phyloP scores from a whole-genome alignment of 2,888 invertebrate genomes.

The Strigamia crassipes region DNA sequence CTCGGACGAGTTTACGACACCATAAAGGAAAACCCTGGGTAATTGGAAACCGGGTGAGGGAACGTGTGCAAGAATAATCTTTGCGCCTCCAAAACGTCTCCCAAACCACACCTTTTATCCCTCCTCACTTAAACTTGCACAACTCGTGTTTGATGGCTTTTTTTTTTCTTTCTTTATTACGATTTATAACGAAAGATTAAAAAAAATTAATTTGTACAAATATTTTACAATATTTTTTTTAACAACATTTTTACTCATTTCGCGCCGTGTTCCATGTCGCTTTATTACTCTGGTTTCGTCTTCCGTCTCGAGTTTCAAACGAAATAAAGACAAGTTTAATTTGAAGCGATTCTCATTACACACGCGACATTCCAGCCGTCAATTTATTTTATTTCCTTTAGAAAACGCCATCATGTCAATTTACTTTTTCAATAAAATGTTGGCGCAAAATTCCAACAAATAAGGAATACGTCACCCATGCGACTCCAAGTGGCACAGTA shows the following conservation, averaged over 20 bases:
- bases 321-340: background rate
- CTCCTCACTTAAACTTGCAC: background rate
- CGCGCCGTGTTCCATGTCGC: too few relatives aligned
- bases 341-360: background rate
- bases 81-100: background rate
- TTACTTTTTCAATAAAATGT: conserved; percentile 6
- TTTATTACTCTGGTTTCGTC: too few relatives aligned
- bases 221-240: background rate
- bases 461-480: too few relatives aligned
- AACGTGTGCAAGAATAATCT: background rate
- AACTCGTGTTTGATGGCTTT: background rate
- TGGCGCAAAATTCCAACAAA: background rate
- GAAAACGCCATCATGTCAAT: background rate
- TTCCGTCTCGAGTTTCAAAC: too few relatives aligned
- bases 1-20: conserved; percentile 32
- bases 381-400: background rate
- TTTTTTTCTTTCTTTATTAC: background rate
- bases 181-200: background rate
- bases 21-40: conserved; percentile 30
- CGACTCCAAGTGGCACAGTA: background rate
- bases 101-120: background rate
- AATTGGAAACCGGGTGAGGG: background rate
- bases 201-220: background rate
- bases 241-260: too few relatives aligned
- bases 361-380: too few relatives aligned